Percentiles rank a stretch among this genome's conserved stretches.
These are phyloP conservation scores for Paedocypris micromegethes DNA, from an alignment of 2,797 vertebrate genomes.

Conservation along the genomic window DNA sequence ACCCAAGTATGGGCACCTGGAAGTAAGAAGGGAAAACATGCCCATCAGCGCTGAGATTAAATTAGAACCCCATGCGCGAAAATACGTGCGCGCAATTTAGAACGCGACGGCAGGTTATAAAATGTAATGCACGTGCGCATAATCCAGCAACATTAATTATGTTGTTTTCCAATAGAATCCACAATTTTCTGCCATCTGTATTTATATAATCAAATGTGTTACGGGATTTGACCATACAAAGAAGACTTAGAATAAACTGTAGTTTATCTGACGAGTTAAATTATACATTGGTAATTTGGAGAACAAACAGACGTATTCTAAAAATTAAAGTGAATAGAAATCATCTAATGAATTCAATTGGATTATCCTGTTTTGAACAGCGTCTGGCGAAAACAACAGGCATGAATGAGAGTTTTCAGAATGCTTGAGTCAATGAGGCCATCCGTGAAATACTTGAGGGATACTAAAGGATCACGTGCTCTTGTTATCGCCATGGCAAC, in stretches of 20 bases:
- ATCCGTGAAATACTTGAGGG: constrained; percentile 21
- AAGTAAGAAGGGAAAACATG: constrained; percentile 18
- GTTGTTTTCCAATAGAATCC: constrained; percentile 12
- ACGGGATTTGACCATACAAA: constrained; percentile 19
- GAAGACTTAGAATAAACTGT: constrained; percentile 19
- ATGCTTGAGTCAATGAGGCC: constrained; percentile 40
- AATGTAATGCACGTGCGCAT: too few species aligned
- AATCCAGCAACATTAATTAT: background rate
- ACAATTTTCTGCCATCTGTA: constrained; percentile 1
- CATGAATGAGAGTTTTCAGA: constrained; percentile 33
- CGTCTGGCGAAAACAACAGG: constrained; percentile 8
- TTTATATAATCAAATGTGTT: constrained; percentile 15
- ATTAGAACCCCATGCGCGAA: too few species aligned
- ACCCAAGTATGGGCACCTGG: constrained; percentile 45
- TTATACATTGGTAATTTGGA: constrained; percentile 17
- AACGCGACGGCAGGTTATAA: too few species aligned
- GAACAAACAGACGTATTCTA: constrained; percentile 20
- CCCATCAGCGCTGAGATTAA: constrained; percentile 1
- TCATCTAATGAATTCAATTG: background rate
- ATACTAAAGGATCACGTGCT: constrained; percentile 28
- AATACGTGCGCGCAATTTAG: too few species aligned
- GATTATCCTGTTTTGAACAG: constrained; percentile 4
- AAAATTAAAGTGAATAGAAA: constrained; percentile 1
- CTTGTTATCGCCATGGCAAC: constrained; percentile 40
- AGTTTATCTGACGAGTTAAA: constrained; percentile 8